Base-by-base conservation (phyloP, 2,113 vertebrate genomes). In the Prunella himalayana region DNA sequence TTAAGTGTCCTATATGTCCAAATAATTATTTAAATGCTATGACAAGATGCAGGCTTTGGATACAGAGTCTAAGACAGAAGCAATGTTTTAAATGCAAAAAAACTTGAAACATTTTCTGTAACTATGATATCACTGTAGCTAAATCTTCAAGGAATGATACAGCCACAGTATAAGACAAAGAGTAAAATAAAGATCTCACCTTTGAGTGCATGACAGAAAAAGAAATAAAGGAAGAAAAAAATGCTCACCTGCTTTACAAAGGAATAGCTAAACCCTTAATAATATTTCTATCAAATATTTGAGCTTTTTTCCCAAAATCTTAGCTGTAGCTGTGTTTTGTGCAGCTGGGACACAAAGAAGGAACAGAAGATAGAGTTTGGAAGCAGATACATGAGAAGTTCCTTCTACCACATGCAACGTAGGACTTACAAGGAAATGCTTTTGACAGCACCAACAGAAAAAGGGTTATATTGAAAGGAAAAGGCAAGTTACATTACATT, bases 401-500 rank as follows among this genome's bases (percentile, higher is more conserved):
- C 59, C 19, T 23, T 70, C 22, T 73, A 31, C 49, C 12, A 77
- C 8, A 59, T 21, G 13, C 18, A 66, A 22, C 0, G 0, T 3
- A 23, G 5, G 21, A 63, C 70, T 78, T 91, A n/a, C 27, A 86
- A 86, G 31, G 0, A 83, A 88, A 39, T 24, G 1, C 42, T 88
- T 92, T 37, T 69, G 30, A 35, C 6, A 49, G 0, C 9, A 53
- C 5, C 28, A 44, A 63, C 6, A 66, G 20, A 28, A 59, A 57
- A 61, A n/a, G 4, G 5, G 5, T 3, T 59, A 3, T 41, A 37
- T 19, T 68, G 33, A 68, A 63, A 75, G 25, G 41, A 93, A 94
- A 87, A 64, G 0, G 1, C 9, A 75, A 1, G 11, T 65, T 68
- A 25, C 2, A 3, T 24, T 35, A 20, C 2, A 21, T 15, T 70